phyloP scores from a whole-genome alignment of 1,140 invertebrate genomes.

The Coenobita brevimanus region DNA sequence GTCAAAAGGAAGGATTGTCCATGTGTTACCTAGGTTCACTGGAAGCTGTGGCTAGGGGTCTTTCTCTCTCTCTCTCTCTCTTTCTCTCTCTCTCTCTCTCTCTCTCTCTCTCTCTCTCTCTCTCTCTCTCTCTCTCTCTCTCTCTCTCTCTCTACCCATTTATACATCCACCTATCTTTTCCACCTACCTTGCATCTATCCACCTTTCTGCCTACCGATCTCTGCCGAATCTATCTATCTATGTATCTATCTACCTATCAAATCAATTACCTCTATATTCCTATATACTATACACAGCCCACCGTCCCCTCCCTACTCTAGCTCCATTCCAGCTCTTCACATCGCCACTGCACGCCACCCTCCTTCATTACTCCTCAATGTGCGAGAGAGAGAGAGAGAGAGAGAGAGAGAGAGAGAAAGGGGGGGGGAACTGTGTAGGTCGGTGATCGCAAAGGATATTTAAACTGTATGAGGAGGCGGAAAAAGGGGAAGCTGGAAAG shows the following conservation, averaged over 20 bases:
- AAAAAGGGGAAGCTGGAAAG: too few relatives aligned
- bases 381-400: too few relatives aligned
- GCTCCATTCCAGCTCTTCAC: neutral
- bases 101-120: slow-evolving; percentile 17
- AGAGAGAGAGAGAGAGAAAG: too few relatives aligned
- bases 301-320: neutral
- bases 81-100: slow-evolving; percentile 36
- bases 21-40: too few relatives aligned
- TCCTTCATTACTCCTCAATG: too few relatives aligned
- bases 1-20: too few relatives aligned
- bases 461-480: too few relatives aligned
- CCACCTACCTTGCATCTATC: neutral
- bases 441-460: too few relatives aligned
- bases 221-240: neutral
- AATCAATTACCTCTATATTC: neutral
- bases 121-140: neutral
- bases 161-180: neutral
- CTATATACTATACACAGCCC: neutral
- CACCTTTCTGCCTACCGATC: neutral
- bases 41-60: too few relatives aligned
- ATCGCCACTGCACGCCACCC: too few relatives aligned
- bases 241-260: neutral
- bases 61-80: neutral
- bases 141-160: neutral
- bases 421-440: too few relatives aligned